Conservation (phyloP, 2,797 vertebrate species). For the Fistularia commersonii region DNA sequence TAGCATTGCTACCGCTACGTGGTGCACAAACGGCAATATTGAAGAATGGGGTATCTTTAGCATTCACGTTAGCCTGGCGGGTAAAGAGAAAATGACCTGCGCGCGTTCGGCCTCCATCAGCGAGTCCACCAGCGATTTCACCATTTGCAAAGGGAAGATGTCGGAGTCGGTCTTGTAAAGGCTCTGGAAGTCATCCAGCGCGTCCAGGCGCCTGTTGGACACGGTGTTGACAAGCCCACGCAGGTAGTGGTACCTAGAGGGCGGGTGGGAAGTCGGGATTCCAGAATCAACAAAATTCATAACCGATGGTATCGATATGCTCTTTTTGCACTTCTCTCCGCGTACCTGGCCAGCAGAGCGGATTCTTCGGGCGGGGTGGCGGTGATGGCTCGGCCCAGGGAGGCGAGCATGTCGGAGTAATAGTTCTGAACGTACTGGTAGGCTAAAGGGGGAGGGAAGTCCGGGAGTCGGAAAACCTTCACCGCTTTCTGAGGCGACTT, state of each 20-base stretch:
- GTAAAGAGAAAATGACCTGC: conserved; percentile 42
- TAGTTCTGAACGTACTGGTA: conserved; percentile 86
- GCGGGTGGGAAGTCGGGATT: background rate
- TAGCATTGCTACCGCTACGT: too few relatives aligned
- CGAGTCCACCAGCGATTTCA: conserved; percentile 78
- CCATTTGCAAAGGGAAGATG: conserved; percentile 89
- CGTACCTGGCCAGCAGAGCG: conserved; percentile 83
- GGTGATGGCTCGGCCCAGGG: conserved; percentile 82
- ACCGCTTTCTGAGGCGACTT: conserved; percentile 61
- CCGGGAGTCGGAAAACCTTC: conserved; percentile 85
- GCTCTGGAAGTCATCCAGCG: conserved; percentile 91
- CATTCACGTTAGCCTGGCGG: too few relatives aligned
- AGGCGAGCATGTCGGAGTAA: conserved; percentile 77
- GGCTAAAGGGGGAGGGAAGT: conserved; percentile 86
- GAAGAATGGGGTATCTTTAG: too few relatives aligned
- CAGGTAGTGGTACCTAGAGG: conserved; percentile 87
- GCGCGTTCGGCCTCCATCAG: conserved; percentile 71
- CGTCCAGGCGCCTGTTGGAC: conserved; percentile 82
- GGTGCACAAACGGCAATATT: too few relatives aligned
- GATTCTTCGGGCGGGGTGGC: conserved; percentile 76
- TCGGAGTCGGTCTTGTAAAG: conserved; percentile 90
- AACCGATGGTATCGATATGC: background rate
- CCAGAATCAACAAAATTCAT: background rate
- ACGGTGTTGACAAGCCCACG: conserved; percentile 85
- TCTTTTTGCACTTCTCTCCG: background rate